Evolutionary conservation across 2,888 invertebrate species (phyloP), one percentile per base, ranked within the genome.

Genomic region (Choreutis nemorana): DNA sequence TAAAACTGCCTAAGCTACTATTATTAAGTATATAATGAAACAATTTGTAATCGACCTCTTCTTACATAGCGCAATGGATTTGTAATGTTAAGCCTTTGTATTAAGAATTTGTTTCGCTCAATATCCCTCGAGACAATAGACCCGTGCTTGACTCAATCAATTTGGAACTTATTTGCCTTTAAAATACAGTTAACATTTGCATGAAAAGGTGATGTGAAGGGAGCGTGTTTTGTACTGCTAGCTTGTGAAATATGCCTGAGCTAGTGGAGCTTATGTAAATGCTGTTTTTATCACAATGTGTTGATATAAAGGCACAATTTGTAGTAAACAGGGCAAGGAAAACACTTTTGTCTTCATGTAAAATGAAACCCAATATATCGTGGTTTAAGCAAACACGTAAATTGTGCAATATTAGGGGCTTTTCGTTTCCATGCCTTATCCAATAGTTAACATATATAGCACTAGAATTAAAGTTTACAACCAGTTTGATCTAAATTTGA

Each of bases 11-110:
- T 66, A 43, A 41, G 52, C 54, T 41, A 37, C 45, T 41, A 59
- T 56, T 60, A 65, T 67, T 68, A 61, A 54, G 55, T 54, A 50
- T 48, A 55, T 54, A 58, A 59, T 63, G 48, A 56, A 62, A 58
- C 53, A 55, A 61, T 58, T 63, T 59, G 58, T 50, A 49, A 58
- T 56, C 56, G 55, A 64, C 64, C 33, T 34, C 29, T 26, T 32
- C 29, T 28, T 32, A 29, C 23, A 28, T 23, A 28, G 16, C n/a
- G 26, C 27, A 30, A 43, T 49, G 42, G 51, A 55, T 53, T 47
- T 51, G 48, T 35, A 37, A 48, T 46, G 40, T 35, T 48, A 39
- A 23, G 11, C 26, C 32, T 41, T 34, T 21, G 40, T 28, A 23
- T 37, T 43, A 48, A 36, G 36, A 51, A 41, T 44, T 31, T 39